These are phyloP conservation scores for Ptychadena robeensis DNA, from an alignment of 2,797 vertebrate genomes.

Conservation along the genomic window DNA sequence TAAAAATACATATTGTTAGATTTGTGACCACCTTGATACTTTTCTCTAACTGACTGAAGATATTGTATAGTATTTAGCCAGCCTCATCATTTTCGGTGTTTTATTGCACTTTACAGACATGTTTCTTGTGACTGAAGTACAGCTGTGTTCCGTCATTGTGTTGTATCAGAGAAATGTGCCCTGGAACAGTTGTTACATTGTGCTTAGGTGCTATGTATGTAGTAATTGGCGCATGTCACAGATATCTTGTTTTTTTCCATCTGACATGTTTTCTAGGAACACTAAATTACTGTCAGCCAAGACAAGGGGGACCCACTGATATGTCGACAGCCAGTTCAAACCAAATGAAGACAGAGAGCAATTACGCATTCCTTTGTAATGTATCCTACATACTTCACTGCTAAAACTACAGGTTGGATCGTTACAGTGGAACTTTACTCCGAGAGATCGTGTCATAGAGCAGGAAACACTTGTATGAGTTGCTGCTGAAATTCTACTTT, in stretches of 20 bases:
- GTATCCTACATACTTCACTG: constrained; percentile 33
- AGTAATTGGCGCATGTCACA: constrained; percentile 13
- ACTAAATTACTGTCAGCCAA: constrained; percentile 47
- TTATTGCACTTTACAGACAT: too few relatives aligned
- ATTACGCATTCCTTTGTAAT: constrained; percentile 47
- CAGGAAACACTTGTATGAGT: not conserved
- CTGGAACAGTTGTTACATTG: constrained; percentile 12
- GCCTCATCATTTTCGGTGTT: too few relatives aligned
- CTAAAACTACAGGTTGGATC: not conserved
- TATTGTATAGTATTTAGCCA: too few relatives aligned
- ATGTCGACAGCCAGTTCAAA: constrained; percentile 3
- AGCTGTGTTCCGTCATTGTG: not conserved
- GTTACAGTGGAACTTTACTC: constrained; percentile 4
- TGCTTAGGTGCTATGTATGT: constrained; percentile 15
- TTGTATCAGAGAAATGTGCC: not conserved
- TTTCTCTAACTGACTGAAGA: too few relatives aligned
- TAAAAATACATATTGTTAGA: too few relatives aligned
- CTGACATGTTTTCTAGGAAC: constrained; percentile 50
- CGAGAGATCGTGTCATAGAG: too few relatives aligned
- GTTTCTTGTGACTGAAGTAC: not conserved
- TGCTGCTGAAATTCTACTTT: not conserved
- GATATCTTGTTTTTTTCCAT: constrained; percentile 31
- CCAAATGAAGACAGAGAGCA: constrained; percentile 34
- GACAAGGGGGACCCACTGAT: constrained; percentile 26
- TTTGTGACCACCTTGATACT: too few relatives aligned